Percentiles rank a stretch among this genome's conserved stretches.
Conservation (phyloP, 2,113 vertebrate genomes). For the Callionymus lyra region DNA sequence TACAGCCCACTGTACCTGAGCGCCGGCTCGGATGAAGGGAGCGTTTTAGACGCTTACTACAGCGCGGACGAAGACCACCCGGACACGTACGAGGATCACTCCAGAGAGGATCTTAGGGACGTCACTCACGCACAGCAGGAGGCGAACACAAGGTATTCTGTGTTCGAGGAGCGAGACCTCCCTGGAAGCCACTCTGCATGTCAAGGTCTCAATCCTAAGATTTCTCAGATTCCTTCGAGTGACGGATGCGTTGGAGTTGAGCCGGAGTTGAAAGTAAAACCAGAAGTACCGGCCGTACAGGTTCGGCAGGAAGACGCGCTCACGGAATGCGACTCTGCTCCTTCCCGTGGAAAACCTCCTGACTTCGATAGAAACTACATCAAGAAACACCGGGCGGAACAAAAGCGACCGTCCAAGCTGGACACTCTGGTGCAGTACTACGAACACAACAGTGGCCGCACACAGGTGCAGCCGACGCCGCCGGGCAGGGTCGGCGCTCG, state of each 20-base stretch:
- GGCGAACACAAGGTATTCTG: too few relatives aligned
- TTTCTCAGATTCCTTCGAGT: not conserved
- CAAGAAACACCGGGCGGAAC: too few relatives aligned
- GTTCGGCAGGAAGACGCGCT: constrained; percentile 44
- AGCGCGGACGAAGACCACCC: constrained; percentile 46
- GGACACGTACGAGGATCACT: constrained; percentile 11
- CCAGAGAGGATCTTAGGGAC: not conserved
- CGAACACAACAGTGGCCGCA: too few relatives aligned
- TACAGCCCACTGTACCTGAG: constrained; percentile 35
- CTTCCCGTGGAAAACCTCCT: constrained; percentile 28
- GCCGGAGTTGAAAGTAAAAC: constrained; percentile 5
- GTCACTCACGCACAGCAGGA: too few relatives aligned
- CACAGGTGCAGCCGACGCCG: too few relatives aligned
- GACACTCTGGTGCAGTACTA: too few relatives aligned
- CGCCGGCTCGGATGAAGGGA: constrained; percentile 43
- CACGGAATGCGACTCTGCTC: constrained; percentile 47
- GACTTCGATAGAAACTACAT: constrained; percentile 20
- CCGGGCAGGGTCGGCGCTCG: too few relatives aligned
- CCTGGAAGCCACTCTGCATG: not conserved
- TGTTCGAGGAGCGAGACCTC: not conserved
- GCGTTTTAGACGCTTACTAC: constrained; percentile 40
- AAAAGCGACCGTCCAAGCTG: too few relatives aligned
- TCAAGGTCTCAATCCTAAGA: not conserved
- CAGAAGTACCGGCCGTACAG: constrained; percentile 42
- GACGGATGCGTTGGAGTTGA: not conserved